Conservation (phyloP, 2,888 invertebrate species). For the Tholera decimalis region DNA sequence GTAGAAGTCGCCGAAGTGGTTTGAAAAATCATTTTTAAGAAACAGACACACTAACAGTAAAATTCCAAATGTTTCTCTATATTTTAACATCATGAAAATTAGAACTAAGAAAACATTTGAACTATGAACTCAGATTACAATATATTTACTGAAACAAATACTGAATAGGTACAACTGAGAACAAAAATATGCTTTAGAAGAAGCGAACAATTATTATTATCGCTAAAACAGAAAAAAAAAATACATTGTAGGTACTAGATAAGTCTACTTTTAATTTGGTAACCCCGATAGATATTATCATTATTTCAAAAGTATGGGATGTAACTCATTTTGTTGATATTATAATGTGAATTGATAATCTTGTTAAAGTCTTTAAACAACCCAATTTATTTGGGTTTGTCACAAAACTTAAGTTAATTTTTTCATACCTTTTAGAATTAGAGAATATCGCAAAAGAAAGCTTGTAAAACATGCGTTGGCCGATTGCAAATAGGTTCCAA, state of each 20-base stretch:
- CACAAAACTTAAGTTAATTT: not conserved
- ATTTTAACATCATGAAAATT: not conserved
- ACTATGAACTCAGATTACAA: not conserved
- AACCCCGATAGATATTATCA: slow-evolving; percentile 23
- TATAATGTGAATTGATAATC: too few relatives aligned
- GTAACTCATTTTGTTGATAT: too few relatives aligned
- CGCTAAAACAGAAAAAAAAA: not conserved
- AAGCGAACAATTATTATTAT: slow-evolving; percentile 12
- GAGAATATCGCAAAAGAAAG: too few relatives aligned
- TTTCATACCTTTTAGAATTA: too few relatives aligned
- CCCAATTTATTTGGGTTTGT: not conserved
- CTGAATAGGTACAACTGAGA: too few relatives aligned
- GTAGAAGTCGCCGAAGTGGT: too few relatives aligned
- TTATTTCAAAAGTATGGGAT: too few relatives aligned
- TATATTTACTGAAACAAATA: not conserved
- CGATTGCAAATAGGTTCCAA: too few relatives aligned
- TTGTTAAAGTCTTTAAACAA: too few relatives aligned
- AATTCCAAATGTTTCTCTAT: not conserved
- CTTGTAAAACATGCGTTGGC: too few relatives aligned
- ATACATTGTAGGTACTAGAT: slow-evolving; percentile 10
- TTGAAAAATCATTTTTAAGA: too few relatives aligned
- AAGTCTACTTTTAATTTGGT: not conserved
- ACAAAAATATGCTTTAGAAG: too few relatives aligned
- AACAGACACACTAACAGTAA: not conserved
- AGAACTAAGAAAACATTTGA: not conserved